These are phyloP conservation scores for Clostera curtula DNA, from an alignment of 2,888 invertebrate genomes.

Conservation along the genomic window DNA sequence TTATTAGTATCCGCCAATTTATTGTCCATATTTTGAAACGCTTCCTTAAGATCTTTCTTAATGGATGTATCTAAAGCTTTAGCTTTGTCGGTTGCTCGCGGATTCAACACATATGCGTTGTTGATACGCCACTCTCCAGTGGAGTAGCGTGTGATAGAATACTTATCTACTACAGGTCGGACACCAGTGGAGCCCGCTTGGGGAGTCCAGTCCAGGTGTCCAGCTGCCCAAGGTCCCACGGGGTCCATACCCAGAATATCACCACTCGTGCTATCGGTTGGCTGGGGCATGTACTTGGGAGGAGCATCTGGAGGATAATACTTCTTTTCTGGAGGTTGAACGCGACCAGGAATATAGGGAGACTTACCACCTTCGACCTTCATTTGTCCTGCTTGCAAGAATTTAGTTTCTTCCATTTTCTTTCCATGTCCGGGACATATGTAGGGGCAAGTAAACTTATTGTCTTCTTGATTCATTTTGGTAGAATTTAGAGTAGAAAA, in stretches of 20 bases:
- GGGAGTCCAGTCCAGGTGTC: slow-evolving; percentile 83
- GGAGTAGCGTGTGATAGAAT: slow-evolving; percentile 83
- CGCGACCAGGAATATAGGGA: slow-evolving; percentile 49
- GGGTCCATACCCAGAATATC: slow-evolving; percentile 59
- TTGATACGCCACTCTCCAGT: slow-evolving; percentile 82
- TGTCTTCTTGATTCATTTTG: slow-evolving; percentile 27
- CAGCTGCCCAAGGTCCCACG: slow-evolving; percentile 83
- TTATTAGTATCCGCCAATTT: slow-evolving; percentile 65
- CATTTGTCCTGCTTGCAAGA: slow-evolving; percentile 24
- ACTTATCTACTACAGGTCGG: slow-evolving; percentile 84
- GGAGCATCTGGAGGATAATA: slow-evolving; percentile 48
- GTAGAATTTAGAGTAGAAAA: slow-evolving; percentile 26
- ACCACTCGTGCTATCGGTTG: slow-evolving; percentile 56
- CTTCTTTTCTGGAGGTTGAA: slow-evolving; percentile 43
- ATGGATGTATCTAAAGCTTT: slow-evolving; percentile 32
- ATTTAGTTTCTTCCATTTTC: slow-evolving; percentile 4
- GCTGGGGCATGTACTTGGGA: slow-evolving; percentile 56
- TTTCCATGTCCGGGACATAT: slow-evolving; percentile 36
- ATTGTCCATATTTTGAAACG: slow-evolving; percentile 72
- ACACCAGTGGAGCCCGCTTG: slow-evolving; percentile 82
- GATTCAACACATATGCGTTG: slow-evolving; percentile 67
- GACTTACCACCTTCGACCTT: slow-evolving; percentile 22
- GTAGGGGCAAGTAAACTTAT: slow-evolving; percentile 39
- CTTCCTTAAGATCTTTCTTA: slow-evolving; percentile 57
- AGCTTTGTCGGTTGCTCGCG: slow-evolving; percentile 47